These are phyloP conservation scores for Chloropsis hardwickii DNA, from an alignment of 2,113 vertebrate genomes.

Conservation along the genomic window DNA sequence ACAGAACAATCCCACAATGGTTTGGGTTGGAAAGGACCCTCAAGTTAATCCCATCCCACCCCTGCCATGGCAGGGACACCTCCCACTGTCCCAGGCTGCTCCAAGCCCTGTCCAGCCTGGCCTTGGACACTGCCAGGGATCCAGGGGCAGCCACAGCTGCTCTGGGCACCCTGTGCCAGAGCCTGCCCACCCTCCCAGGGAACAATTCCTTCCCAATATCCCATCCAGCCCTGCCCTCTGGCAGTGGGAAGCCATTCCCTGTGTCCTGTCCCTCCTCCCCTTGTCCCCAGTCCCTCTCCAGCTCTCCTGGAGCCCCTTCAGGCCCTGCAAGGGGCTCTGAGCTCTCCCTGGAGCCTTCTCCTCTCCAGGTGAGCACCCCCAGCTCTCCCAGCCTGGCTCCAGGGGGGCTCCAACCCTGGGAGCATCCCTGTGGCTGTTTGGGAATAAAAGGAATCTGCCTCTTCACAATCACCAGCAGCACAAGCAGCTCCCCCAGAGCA, in stretches of 20 bases:
- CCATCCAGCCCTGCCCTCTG: neutral
- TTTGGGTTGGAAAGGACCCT: neutral
- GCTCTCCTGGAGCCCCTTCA: neutral
- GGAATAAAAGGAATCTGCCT: neutral
- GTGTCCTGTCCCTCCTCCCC: neutral
- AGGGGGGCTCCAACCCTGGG: neutral
- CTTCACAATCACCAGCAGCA: neutral
- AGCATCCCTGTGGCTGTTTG: neutral
- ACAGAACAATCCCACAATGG: neutral
- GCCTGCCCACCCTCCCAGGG: neutral
- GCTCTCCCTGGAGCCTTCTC: neutral
- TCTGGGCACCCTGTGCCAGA: neutral
- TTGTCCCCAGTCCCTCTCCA: neutral
- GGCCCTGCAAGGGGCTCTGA: neutral
- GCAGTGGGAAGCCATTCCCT: neutral
- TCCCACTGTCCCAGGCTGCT: rapidly evolving
- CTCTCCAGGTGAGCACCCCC: neutral
- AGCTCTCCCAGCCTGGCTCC: neutral
- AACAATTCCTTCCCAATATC: neutral
- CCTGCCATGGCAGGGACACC: neutral
- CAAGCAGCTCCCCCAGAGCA: neutral
- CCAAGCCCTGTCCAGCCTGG: rapidly evolving
- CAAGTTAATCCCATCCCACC: rapidly evolving
- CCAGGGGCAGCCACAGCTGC: neutral
- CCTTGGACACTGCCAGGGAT: neutral